Conservation (phyloP, 1,140 invertebrate genomes). For the Zaprionus ghesquierei region DNA sequence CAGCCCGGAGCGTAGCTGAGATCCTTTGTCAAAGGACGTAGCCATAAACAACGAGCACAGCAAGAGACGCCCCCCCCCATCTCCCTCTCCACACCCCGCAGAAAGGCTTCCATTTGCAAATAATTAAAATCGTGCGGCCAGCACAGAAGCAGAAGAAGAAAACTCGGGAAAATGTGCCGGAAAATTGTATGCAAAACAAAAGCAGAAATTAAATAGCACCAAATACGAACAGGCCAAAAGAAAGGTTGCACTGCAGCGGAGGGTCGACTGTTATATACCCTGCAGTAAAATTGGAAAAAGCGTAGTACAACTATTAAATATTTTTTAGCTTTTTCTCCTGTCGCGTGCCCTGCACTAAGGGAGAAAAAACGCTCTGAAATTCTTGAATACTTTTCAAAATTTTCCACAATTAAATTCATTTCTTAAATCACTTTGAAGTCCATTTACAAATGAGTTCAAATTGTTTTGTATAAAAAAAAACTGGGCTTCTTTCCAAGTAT, state of each 20-base stretch:
- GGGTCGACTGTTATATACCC: background rate
- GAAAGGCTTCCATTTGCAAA: conserved; percentile 56
- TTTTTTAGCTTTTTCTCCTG: too few relatives aligned
- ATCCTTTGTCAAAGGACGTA: conserved; percentile 40
- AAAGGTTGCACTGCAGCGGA: background rate
- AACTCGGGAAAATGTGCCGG: conserved; percentile 61
- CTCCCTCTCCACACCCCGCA: conserved; percentile 6
- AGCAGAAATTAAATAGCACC: conserved; percentile 29
- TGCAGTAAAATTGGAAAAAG: background rate
- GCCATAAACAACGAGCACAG: conserved; percentile 45
- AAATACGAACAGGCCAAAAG: conserved; percentile 21
- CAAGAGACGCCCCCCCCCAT: conserved; percentile 2
- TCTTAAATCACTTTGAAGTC: too few relatives aligned
- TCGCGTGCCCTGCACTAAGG: too few relatives aligned
- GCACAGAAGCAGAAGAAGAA: conserved; percentile 38
- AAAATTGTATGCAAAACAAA: conserved; percentile 58
- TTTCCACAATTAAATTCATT: too few relatives aligned
- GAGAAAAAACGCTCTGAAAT: too few relatives aligned
- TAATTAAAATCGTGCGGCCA: conserved; percentile 68
- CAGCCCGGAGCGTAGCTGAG: background rate
- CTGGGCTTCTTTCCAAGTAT: too few relatives aligned
- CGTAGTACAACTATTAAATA: too few relatives aligned
- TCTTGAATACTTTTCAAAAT: background rate
- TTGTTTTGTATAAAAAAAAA: too few relatives aligned
- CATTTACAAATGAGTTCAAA: too few relatives aligned